Evolutionary conservation across 1,140 invertebrate species (phyloP).

Genomic region (Lasaia peninsularis): DNA sequence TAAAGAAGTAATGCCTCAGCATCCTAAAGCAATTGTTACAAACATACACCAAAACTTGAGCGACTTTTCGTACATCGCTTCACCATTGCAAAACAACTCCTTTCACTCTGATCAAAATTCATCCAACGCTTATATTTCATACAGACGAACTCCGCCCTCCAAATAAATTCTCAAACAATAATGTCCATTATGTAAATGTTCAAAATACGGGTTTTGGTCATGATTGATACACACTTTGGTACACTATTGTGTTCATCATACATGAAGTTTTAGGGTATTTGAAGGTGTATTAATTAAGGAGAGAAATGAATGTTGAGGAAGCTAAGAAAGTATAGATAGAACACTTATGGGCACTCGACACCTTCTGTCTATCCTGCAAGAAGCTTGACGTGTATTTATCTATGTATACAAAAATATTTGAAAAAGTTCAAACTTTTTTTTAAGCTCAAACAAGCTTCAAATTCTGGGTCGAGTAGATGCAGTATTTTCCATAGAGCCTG

Average conservation of each 20-base stretch:
- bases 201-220: constrained; percentile 5
- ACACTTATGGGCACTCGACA: too few relatives aligned
- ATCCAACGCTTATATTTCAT: constrained; percentile 18
- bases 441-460: too few relatives aligned
- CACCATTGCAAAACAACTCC: constrained; percentile 25
- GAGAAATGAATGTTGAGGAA: too few relatives aligned
- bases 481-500: too few relatives aligned
- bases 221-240: constrained; percentile 1
- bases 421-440: too few relatives aligned
- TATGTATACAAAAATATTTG: too few relatives aligned
- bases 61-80: constrained; percentile 29
- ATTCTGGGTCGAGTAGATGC: too few relatives aligned
- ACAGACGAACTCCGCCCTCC: constrained; percentile 14
- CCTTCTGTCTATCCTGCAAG: too few relatives aligned
- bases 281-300: neutral
- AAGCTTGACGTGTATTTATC: too few relatives aligned
- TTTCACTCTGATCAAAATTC: constrained; percentile 33
- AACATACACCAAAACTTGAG: neutral
- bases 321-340: too few relatives aligned
- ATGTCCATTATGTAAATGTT: constrained; percentile 11
- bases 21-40: too few relatives aligned
- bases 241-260: neutral
- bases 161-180: constrained; percentile 9
- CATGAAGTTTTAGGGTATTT: neutral
- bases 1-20: too few relatives aligned